Conservation (phyloP, 2,888 invertebrate genomes). For the Torymus auratus region DNA sequence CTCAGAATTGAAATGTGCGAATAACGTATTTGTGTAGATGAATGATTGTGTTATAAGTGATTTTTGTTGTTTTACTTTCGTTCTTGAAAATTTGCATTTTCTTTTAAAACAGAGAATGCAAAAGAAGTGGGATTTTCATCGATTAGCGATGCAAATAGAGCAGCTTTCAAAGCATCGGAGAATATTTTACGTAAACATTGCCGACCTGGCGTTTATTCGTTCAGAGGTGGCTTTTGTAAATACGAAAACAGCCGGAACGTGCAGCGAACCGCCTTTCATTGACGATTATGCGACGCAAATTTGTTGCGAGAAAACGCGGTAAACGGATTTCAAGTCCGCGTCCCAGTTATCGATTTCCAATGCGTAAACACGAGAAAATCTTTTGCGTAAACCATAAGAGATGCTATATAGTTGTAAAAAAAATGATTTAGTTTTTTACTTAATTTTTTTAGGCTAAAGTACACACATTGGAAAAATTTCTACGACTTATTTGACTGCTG, state of each 20-base stretch:
- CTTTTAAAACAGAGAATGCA: too few species aligned
- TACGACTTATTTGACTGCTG: too few species aligned
- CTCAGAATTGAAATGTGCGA: not conserved
- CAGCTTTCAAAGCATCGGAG: conserved; percentile 20
- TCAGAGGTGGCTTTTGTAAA: conserved; percentile 62
- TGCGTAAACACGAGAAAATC: not conserved
- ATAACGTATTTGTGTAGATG: too few species aligned
- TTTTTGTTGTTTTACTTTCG: too few species aligned
- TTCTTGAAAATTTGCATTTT: too few species aligned
- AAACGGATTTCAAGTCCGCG: not conserved
- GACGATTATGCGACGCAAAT: conserved; percentile 6
- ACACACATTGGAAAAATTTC: too few species aligned
- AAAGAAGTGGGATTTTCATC: too few species aligned
- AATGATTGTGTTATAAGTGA: too few species aligned
- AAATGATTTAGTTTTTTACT: too few species aligned
- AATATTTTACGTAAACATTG: conserved; percentile 36
- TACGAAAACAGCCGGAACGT: conserved; percentile 66
- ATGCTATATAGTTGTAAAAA: not conserved
- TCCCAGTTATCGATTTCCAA: conserved; percentile 25
- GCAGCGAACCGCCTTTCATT: conserved; percentile 26
- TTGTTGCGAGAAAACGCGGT: not conserved
- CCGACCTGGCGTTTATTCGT: conserved; percentile 60
- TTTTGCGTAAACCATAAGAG: not conserved
- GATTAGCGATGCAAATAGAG: conserved; percentile 6
- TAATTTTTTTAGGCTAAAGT: too few species aligned